Conservation (phyloP, 2,888 invertebrate genomes). For the Nemotelus pantherinus region DNA sequence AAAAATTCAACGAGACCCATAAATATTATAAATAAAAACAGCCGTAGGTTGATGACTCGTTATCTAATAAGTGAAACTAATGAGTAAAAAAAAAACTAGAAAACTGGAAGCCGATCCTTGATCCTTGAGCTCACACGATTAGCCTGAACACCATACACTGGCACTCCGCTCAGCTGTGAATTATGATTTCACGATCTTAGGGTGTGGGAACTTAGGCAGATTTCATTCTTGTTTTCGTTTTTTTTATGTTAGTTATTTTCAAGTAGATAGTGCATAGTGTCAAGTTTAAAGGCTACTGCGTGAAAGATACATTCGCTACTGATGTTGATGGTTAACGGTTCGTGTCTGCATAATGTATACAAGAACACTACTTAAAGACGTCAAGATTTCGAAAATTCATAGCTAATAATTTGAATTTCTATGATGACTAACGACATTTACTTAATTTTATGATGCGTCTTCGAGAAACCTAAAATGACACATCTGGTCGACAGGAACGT, state of each 20-base stretch:
- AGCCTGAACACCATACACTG: slow-evolving; percentile 19
- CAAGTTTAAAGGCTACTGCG: slow-evolving; percentile 4
- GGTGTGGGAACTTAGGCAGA: slow-evolving; percentile 12
- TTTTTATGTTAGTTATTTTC: too few relatives aligned
- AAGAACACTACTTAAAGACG: slow-evolving; percentile 15
- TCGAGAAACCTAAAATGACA: slow-evolving; percentile 12
- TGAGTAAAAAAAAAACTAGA: slow-evolving; percentile 13
- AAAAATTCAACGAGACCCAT: not conserved
- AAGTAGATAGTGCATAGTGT: not conserved
- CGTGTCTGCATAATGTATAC: slow-evolving; percentile 21
- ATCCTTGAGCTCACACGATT: slow-evolving; percentile 16
- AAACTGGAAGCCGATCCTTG: slow-evolving; percentile 30
- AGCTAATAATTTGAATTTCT: slow-evolving; percentile 31
- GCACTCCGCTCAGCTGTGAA: slow-evolving; percentile 2
- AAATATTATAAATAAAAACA: slow-evolving; percentile 11
- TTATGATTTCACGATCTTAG: slow-evolving; percentile 27
- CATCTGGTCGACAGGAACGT: slow-evolving; percentile 5
- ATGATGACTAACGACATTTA: slow-evolving; percentile 33
- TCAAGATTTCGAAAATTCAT: slow-evolving; percentile 26
- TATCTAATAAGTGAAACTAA: slow-evolving; percentile 31
- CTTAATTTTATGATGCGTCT: slow-evolving; percentile 19
- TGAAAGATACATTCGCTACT: not conserved
- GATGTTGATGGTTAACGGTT: slow-evolving; percentile 9
- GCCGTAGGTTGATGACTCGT: slow-evolving; percentile 23
- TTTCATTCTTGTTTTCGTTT: not conserved